phyloP scores from a whole-genome alignment of 1,140 invertebrate genomes.

The Lasaia peninsularis region DNA sequence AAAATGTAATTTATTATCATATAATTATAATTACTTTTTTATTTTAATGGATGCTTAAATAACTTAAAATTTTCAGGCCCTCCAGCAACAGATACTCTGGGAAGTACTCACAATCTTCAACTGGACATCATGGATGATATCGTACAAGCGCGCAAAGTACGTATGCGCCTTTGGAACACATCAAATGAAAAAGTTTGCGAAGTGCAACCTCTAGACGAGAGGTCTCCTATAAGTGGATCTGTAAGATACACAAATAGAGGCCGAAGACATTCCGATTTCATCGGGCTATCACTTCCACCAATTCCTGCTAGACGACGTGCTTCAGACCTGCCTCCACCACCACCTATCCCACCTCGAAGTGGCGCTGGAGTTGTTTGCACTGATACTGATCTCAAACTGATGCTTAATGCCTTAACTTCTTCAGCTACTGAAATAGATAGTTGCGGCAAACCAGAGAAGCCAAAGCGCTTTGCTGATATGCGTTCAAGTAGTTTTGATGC shows the following conservation, averaged over 20 bases:
- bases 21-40: neutral
- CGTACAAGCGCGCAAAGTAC: conserved; percentile 87
- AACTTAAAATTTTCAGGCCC: conserved; percentile 69
- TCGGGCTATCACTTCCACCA: conserved; percentile 76
- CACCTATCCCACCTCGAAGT: conserved; percentile 62
- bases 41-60: neutral
- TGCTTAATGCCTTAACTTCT: conserved; percentile 87
- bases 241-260: conserved; percentile 78
- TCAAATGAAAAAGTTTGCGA: conserved; percentile 88
- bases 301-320: conserved; percentile 79
- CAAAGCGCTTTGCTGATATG: conserved; percentile 78
- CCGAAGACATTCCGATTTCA: conserved; percentile 85
- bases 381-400: conserved; percentile 87
- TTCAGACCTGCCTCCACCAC: conserved; percentile 81
- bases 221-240: conserved; percentile 63
- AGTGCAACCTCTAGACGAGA: conserved; percentile 85
- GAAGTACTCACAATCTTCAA: conserved; percentile 88
- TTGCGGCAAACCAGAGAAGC: conserved; percentile 68
- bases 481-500: conserved; percentile 90
- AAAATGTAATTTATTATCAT: conserved; percentile 46
- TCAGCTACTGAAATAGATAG: conserved; percentile 87
- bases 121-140: conserved; percentile 93
- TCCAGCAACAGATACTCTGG: conserved; percentile 82
- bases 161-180: conserved; percentile 89
- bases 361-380: conserved; percentile 82